phyloP scores from a whole-genome alignment of 2,113 vertebrate species.

The Cochlearius cochlearius region DNA sequence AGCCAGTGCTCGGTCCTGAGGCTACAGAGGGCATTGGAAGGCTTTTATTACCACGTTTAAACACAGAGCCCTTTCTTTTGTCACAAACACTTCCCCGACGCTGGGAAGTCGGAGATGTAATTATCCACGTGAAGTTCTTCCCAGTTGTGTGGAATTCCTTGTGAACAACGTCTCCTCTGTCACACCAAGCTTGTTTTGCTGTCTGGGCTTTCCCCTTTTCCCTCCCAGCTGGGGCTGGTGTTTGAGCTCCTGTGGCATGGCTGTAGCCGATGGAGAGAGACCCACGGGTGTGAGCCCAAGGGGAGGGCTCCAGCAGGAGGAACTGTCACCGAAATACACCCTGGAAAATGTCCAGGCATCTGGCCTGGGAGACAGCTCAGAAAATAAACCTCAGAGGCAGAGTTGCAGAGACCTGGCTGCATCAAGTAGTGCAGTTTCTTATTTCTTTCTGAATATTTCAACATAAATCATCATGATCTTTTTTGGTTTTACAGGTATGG shows the following conservation, averaged over 20 bases:
- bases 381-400: neutral
- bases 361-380: neutral
- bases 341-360: no score
- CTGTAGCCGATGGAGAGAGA: neutral
- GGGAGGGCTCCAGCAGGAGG: neutral
- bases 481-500: neutral
- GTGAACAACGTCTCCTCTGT: neutral
- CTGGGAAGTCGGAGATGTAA: neutral
- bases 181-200: neutral
- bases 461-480: neutral
- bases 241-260: neutral
- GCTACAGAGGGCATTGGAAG: neutral
- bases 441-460: neutral
- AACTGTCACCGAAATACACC: neutral
- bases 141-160: rapidly evolving
- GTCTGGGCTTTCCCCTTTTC: neutral
- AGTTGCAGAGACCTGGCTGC: neutral
- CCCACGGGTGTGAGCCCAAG: rapidly evolving
- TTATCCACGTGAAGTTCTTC: neutral
- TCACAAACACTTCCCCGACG: rapidly evolving
- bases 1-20: neutral
- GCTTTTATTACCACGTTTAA: neutral
- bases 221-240: rapidly evolving
- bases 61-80: neutral
- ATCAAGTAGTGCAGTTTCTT: neutral